Evolutionary conservation across 1,140 invertebrate species (phyloP).

Genomic region (Lerema accius): DNA sequence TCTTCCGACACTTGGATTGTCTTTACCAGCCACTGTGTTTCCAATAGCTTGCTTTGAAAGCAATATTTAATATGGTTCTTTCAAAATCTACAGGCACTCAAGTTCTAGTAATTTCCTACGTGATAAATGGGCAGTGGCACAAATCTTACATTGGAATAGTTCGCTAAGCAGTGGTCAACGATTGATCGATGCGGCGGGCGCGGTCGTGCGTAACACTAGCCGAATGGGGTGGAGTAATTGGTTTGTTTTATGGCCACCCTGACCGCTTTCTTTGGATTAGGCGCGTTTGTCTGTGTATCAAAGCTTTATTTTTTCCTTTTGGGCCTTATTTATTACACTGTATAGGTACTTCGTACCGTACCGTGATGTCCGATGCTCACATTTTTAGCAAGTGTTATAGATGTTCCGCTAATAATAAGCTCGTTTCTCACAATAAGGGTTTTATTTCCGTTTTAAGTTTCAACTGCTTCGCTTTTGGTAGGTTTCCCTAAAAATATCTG

Average conservation of each 20-base stretch:
- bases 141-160: conserved; percentile 22
- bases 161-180: conserved; percentile 32
- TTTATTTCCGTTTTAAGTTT: no score
- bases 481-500: no score
- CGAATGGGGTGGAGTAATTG: conserved; percentile 32
- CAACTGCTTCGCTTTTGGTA: no score
- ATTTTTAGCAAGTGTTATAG: no score
- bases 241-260: conserved; percentile 34
- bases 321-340: neutral
- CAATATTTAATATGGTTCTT: no score
- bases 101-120: neutral
- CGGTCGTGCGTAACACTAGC: conserved; percentile 23
- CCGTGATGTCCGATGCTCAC: no score
- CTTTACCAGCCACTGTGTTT: no score
- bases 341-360: no score
- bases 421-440: no score
- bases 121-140: conserved; percentile 15
- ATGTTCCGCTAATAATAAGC: no score
- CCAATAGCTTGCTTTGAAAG: no score
- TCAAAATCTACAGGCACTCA: neutral
- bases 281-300: conserved; percentile 19
- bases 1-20: no score
- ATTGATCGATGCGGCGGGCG: conserved; percentile 37
- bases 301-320: neutral
- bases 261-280: conserved; percentile 30